Conservation (phyloP, 30 jellyfish, hydroid and myxozoan genomes). For the Aurelia sp. region DNA sequence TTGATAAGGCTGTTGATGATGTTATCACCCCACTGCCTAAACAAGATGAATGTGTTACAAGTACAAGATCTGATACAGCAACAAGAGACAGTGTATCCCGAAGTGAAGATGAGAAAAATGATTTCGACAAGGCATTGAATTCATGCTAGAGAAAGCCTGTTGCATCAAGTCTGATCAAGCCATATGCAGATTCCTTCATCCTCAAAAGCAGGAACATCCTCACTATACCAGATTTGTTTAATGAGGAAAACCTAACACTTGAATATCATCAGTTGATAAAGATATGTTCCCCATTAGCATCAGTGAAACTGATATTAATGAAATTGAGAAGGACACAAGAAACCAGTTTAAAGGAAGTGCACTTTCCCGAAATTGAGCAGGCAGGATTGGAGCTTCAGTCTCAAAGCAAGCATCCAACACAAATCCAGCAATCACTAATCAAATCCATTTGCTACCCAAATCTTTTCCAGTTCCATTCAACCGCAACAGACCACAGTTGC, state of each 20-base stretch:
- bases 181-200: conserved; percentile 44
- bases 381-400: too few species aligned
- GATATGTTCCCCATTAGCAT: conserved; percentile 19
- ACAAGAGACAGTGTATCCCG: conserved; percentile 15
- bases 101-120: conserved; percentile 30
- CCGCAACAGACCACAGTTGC: conserved; percentile 66
- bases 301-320: conserved; percentile 45
- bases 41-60: conserved; percentile 44
- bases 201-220: conserved; percentile 45
- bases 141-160: conserved; percentile 33
- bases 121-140: conserved; percentile 25
- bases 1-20: conserved; percentile 41
- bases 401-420: conserved; percentile 55
- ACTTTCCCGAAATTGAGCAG: conserved; percentile 49
- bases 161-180: conserved; percentile 43
- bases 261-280: conserved; percentile 43
- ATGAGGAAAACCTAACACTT: conserved; percentile 26
- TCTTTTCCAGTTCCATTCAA: conserved; percentile 44
- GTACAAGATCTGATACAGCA: conserved; percentile 10
- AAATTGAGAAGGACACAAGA: conserved; percentile 55
- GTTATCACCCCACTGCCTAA: conserved; percentile 40
- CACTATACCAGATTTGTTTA: conserved; percentile 36
- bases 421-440: conserved; percentile 44
- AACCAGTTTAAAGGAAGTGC: conserved; percentile 59
- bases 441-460: conserved; percentile 56